A percentile compares a stretch with the other conserved stretches of the same genome.
Evolutionary conservation across 2,888 invertebrate species (phyloP).

Genomic region (Perithous albicinctus): DNA sequence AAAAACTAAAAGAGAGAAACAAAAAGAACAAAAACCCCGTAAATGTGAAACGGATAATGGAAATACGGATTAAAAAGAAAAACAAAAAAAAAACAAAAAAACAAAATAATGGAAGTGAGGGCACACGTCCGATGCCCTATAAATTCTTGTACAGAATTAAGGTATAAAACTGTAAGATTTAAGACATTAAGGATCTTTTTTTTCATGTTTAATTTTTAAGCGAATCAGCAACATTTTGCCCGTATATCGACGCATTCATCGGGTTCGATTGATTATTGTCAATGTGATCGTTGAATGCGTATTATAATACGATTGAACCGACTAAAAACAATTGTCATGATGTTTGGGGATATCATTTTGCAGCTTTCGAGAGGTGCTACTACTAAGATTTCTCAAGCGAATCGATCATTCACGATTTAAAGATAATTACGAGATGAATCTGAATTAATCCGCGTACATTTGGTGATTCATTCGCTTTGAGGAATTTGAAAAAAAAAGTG

Average conservation of each 20-base stretch:
- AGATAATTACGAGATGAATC: constrained; percentile 24
- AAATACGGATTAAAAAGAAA: too few species aligned
- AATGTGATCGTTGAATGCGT: constrained; percentile 28
- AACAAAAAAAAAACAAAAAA: too few species aligned
- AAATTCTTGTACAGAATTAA: constrained; percentile 80
- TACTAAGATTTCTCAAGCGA: constrained; percentile 55
- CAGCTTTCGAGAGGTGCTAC: constrained; percentile 75
- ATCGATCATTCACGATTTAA: constrained; percentile 32
- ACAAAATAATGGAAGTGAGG: constrained; percentile 30
- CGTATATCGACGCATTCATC: constrained; percentile 14
- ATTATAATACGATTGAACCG: constrained; percentile 15
- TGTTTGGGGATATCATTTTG: constrained; percentile 76
- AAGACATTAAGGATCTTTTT: constrained; percentile 68
- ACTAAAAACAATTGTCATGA: constrained; percentile 70
- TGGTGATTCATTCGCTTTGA: constrained; percentile 51
- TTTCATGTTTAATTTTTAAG: constrained; percentile 16
- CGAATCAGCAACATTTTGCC: constrained; percentile 20
- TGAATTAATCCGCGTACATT: constrained; percentile 25
- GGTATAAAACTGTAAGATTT: constrained; percentile 76
- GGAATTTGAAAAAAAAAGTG: constrained; percentile 4
- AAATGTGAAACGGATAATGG: constrained; percentile 31
- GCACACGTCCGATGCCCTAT: constrained; percentile 64
- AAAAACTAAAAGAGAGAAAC: constrained; percentile 33
- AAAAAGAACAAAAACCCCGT: constrained; percentile 40
- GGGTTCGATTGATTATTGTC: constrained; percentile 42